Evolutionary conservation across 2,113 vertebrate genomes (phyloP).

Genomic region (Pygoscelis adeliae): DNA sequence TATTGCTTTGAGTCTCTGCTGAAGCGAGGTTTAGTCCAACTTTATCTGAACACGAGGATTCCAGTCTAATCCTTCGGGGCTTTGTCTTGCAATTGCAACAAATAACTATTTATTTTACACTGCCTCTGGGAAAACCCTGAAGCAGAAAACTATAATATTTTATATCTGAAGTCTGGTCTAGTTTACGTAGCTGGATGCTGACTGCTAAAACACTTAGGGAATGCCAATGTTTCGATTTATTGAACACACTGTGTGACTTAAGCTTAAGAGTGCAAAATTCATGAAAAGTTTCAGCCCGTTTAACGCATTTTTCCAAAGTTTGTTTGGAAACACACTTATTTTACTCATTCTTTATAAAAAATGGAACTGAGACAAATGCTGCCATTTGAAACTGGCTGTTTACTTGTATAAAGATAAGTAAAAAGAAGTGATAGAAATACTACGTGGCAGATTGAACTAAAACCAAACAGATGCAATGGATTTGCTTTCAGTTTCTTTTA

Average conservation of each 20-base stretch:
- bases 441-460: constrained; percentile 20
- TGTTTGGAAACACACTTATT: background rate
- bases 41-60: constrained; percentile 74
- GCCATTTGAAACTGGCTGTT: background rate
- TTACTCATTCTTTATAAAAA: background rate
- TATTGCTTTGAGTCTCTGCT: constrained; percentile 70
- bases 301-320: background rate
- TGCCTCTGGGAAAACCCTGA: constrained; percentile 75
- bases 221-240: constrained; percentile 76
- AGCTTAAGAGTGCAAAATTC: background rate
- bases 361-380: background rate
- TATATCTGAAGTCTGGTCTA: constrained; percentile 82
- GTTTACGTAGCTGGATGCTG: constrained; percentile 75
- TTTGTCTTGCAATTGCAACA: constrained; percentile 80
- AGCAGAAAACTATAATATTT: constrained; percentile 79
- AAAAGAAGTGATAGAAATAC: background rate
- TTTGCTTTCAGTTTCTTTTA: constrained; percentile 56
- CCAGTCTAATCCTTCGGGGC: constrained; percentile 75
- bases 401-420: background rate
- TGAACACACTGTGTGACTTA: constrained; percentile 59
- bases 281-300: background rate
- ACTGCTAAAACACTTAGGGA: constrained; percentile 78
- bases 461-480: background rate
- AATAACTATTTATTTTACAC: constrained; percentile 83
- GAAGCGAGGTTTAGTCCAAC: constrained; percentile 62